Evolutionary conservation across 92 coral and sea anemone genomes (phyloP), one percentile per base, ranked within the genome.

Genomic region (Umimayanthus kanabou): DNA sequence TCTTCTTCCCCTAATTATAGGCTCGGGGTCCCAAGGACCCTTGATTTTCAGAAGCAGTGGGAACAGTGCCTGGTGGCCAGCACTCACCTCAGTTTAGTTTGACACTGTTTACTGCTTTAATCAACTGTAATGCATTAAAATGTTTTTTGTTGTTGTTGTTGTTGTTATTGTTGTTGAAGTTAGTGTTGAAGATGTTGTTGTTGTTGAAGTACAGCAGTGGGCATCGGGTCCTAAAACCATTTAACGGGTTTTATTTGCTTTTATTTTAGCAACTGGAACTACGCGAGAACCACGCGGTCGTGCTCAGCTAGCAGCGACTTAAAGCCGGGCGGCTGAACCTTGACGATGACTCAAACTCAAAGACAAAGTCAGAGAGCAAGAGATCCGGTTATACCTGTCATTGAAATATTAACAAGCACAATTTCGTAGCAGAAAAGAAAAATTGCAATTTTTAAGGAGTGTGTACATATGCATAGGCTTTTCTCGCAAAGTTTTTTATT

Each of bases 281-380:
- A 76, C 96, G 94, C 20, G 98, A 96, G 45, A 96, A 93, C 66
- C 99, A 93, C 78, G 98, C 96, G 2, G 99, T 91, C 9, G 96
- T 92, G 20, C 86, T 94, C 84, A 94, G 97, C 86, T 94, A 90
- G 89, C 72, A 30, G n/a, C 20, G 9, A 83, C 4, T 64, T 37
- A 0, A 57, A 75, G 57, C 4, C 1, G 7, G 18, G 5, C 67
- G 77, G 70, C 47, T 39, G 4, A 61, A 4, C 69, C 69, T 61
- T 61, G 25, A 61, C 69, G 25, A 61, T 61, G 69, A 61, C 69
- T 23, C 64, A 55, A 8, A 55, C 20, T 55, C 69, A 1, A 61
- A 61, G 69, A 61, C 69, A 61, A 61, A 61, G 69, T 61, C 26
- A 20, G 69, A 61, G 69, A 61, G 69, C 69, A 61, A 22, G 25